These are phyloP conservation scores for Ichneumoninae sp. DNA, from an alignment of 2,888 invertebrate species.

Conservation along the genomic window DNA sequence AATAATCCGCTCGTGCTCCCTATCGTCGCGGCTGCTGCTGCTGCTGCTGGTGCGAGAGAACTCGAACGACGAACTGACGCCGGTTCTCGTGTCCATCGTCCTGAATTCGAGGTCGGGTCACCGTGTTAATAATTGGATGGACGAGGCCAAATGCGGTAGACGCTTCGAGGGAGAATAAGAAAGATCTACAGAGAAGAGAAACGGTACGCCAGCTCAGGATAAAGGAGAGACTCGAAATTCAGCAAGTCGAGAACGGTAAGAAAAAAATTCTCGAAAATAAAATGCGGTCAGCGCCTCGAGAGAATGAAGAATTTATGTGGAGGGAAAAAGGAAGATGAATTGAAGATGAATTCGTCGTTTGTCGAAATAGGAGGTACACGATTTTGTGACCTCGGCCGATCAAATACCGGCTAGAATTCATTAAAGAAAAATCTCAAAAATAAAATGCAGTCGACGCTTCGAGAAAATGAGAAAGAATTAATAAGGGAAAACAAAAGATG, in stretches of 20 bases:
- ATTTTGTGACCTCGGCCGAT: constrained; percentile 11
- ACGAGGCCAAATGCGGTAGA: constrained; percentile 58
- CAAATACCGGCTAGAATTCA: not conserved
- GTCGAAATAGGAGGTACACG: not conserved
- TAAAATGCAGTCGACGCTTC: constrained; percentile 47
- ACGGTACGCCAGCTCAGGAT: not conserved
- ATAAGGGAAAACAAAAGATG: not conserved
- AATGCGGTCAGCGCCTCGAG: not conserved
- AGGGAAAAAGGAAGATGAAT: constrained; percentile 14
- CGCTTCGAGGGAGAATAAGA: constrained; percentile 51
- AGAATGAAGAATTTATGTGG: not conserved
- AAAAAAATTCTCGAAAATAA: not conserved
- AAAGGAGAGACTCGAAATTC: constrained; percentile 1
- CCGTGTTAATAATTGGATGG: constrained; percentile 65
- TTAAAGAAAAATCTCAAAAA: too few species aligned
- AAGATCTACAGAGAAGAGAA: constrained; percentile 15
- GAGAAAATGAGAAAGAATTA: constrained; percentile 35
- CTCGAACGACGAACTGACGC: constrained; percentile 58
- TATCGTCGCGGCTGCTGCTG: constrained; percentile 2
- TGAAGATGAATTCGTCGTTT: not conserved
- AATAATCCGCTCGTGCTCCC: constrained; percentile 40
- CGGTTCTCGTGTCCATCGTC: constrained; percentile 60
- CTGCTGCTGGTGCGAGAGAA: constrained; percentile 58
- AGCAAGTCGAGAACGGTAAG: not conserved
- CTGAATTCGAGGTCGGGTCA: constrained; percentile 68